Conservation (phyloP, 2,888 invertebrate species). For the Schizotus pectinicornis region DNA sequence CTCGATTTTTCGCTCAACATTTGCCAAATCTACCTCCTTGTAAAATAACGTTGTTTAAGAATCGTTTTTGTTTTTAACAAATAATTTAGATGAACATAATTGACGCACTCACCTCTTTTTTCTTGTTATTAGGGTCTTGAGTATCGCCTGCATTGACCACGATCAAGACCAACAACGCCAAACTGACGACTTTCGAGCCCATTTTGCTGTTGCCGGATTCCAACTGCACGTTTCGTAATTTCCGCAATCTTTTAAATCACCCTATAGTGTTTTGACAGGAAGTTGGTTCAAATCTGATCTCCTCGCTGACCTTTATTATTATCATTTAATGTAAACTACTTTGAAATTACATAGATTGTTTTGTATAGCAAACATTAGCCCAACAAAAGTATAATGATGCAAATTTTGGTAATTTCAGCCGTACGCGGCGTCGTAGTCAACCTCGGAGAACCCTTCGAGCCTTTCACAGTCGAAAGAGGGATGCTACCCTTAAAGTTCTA, state of each 20-base stretch:
- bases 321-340: too few relatives aligned
- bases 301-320: neutral
- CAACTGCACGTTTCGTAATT: neutral
- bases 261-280: neutral
- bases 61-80: neutral
- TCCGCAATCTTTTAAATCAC: constrained; percentile 1
- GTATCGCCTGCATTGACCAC: too few relatives aligned
- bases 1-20: too few relatives aligned
- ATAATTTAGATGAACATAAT: neutral
- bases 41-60: too few relatives aligned
- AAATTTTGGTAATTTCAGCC: constrained; percentile 59
- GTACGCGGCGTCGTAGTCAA: constrained; percentile 79
- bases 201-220: neutral
- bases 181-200: too few relatives aligned
- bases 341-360: too few relatives aligned
- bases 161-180: too few relatives aligned
- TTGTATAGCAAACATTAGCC: neutral
- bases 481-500: constrained; percentile 97
- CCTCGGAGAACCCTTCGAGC: constrained; percentile 85
- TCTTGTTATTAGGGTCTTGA: neutral
- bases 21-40: too few relatives aligned
- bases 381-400: neutral
- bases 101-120: neutral
- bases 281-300: neutral
- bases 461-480: constrained; percentile 81